Evolutionary conservation across 2,113 vertebrate genomes (phyloP).

Genomic region (Ophthalmolycus amberensis): DNA sequence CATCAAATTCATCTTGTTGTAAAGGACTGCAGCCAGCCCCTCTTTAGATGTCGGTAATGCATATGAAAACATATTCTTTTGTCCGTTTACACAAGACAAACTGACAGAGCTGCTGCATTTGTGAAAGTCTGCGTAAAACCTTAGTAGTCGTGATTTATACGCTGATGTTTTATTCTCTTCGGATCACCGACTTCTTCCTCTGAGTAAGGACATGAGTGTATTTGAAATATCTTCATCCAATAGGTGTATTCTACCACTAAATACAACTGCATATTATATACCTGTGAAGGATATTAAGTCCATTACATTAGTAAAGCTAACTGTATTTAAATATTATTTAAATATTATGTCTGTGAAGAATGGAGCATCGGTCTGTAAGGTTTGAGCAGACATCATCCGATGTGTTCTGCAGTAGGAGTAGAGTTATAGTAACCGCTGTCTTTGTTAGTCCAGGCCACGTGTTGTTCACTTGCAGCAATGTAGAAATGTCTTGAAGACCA

Average conservation of each 20-base stretch:
- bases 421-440: neutral
- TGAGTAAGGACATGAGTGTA: neutral
- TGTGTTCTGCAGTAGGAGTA: neutral
- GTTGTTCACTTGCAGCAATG: neutral
- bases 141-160: neutral
- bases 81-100: neutral
- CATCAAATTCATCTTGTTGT: conserved; percentile 3
- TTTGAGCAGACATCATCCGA: neutral
- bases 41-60: conserved; percentile 35
- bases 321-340: neutral
- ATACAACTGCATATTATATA: neutral
- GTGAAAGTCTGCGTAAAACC: neutral
- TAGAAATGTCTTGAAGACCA: conserved; percentile 9
- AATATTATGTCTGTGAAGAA: neutral
- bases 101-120: neutral
- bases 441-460: neutral
- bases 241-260: neutral
- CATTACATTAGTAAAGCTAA: neutral
- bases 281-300: neutral
- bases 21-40: conserved; percentile 12
- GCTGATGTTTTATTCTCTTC: neutral
- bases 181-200: neutral
- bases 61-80: conserved; percentile 18
- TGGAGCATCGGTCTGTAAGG: neutral
- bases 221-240: neutral